These are phyloP conservation scores for Ectemnius cavifrons DNA, from an alignment of 2,888 invertebrate genomes.

Conservation along the genomic window DNA sequence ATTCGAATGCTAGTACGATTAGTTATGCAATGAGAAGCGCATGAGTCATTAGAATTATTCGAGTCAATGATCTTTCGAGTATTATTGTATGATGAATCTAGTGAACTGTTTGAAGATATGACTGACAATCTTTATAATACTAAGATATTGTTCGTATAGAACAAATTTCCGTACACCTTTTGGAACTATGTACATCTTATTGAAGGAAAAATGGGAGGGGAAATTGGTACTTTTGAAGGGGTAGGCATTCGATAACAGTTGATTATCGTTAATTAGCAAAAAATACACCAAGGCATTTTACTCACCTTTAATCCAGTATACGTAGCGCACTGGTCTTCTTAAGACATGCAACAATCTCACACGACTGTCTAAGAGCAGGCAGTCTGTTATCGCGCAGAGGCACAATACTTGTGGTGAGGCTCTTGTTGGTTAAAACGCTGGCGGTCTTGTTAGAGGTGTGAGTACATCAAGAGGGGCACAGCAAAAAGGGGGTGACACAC, in stretches of 20 bases:
- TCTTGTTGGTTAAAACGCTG: background rate
- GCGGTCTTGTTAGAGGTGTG: constrained; percentile 33
- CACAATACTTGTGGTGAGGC: constrained; percentile 23
- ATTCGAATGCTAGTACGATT: too few relatives aligned
- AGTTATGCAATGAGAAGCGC: too few relatives aligned
- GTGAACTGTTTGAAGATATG: too few relatives aligned
- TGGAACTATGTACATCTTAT: too few relatives aligned
- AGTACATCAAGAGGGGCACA: constrained; percentile 40
- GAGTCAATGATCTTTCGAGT: too few relatives aligned
- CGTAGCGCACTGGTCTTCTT: constrained; percentile 46
- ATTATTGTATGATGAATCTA: too few relatives aligned
- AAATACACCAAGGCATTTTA: constrained; percentile 32
- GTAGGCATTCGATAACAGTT: constrained; percentile 2
- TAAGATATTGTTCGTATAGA: too few relatives aligned
- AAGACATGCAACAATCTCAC: constrained; percentile 52
- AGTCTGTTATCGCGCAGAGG: constrained; percentile 40
- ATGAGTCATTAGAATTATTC: too few relatives aligned
- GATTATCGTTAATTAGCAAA: constrained; percentile 6
- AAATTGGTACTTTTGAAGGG: too few relatives aligned
- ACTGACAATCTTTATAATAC: too few relatives aligned
- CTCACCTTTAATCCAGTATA: constrained; percentile 42
- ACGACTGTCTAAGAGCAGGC: constrained; percentile 38
- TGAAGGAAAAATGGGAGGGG: too few relatives aligned
- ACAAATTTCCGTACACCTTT: too few relatives aligned
- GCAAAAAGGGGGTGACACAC: constrained; percentile 66